Evolutionary conservation across 1,140 invertebrate genomes (phyloP), one percentile per base, ranked within the genome.

Genomic region (Macrotrachela quadricornifera): DNA sequence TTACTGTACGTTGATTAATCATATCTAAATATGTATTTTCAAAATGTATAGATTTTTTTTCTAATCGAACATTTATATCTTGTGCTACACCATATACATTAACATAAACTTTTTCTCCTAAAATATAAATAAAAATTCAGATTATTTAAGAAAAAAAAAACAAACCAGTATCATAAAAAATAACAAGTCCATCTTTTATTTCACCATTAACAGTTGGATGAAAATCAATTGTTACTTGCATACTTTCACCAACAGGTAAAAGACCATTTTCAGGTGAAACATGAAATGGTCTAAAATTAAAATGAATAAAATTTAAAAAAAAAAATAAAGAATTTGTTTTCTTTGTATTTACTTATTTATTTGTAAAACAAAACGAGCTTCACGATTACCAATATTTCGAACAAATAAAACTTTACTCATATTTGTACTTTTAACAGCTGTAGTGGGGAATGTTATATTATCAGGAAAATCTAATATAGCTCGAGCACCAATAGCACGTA

Each of bases 401-500:
- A 72, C 61, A 41, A 70, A 58, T 42, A 71, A 57, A n/a, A 65
- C 69, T 48, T 64, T 69, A 15, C 17, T 17, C 12, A 60, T 59
- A 36, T 57, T 62, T 44, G 63, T 45, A 50, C 69, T 61, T 54
- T 70, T 69, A 0, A 72, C 68, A 42, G 67, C 67, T 51, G 61
- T 60, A 16, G 59, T 51, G 14, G 62, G 61, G 50, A 71, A 71
- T 39, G 63, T 56, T 1, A 72, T 61, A 17, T 64, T 60, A 59
- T 72, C 70, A 0, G 68, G 68, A 50, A 72, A 71, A 56, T 72
- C 70, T 10, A 72, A 57, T 30, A 71, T 62, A 0, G 64, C 68
- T 49, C 70, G 52, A 1, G 69, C 60, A 43, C 70, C 69, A 51
- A 72, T 65, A 30, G 64, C 66, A 40, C 54, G 57, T 14, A 72